Evolutionary conservation across 2,888 invertebrate species (phyloP).

Genomic region (Dicyrtoma fusca): DNA sequence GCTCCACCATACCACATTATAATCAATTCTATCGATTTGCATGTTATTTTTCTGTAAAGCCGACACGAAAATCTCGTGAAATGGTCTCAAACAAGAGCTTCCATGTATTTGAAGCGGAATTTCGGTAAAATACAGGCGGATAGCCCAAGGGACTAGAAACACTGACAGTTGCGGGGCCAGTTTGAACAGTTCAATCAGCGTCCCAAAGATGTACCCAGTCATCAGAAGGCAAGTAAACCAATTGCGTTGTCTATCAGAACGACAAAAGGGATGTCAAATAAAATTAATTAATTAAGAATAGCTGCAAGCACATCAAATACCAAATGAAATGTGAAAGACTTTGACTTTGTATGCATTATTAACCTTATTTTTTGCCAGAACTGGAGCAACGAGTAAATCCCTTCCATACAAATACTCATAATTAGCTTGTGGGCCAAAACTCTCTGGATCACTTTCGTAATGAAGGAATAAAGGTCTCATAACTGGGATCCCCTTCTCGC

Average conservation of each 20-base stretch:
- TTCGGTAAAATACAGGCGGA: constrained; percentile 53
- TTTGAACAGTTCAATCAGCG: constrained; percentile 11
- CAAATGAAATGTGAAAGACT: not conserved
- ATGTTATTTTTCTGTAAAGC: too few relatives aligned
- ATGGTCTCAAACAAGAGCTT: not conserved
- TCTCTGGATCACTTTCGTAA: constrained; percentile 46
- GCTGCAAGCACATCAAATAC: too few relatives aligned
- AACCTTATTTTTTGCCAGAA: constrained; percentile 27
- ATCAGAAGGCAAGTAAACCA: constrained; percentile 47
- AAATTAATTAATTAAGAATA: not conserved
- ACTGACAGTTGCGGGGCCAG: constrained; percentile 38
- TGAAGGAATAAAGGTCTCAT: constrained; percentile 56
- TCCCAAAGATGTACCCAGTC: constrained; percentile 52
- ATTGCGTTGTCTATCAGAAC: constrained; percentile 8
- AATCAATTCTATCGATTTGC: too few relatives aligned
- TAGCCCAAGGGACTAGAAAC: constrained; percentile 49
- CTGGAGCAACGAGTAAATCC: constrained; percentile 56
- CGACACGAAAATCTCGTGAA: not conserved
- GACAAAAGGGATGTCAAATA: not conserved
- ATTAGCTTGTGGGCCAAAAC: constrained; percentile 27
- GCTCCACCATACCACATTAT: too few relatives aligned
- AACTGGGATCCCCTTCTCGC: constrained; percentile 47
- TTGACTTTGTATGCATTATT: too few relatives aligned
- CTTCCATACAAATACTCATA: constrained; percentile 55
- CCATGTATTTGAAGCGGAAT: not conserved